Conservation (phyloP, 2,888 invertebrate genomes). For the Melieria picta region DNA sequence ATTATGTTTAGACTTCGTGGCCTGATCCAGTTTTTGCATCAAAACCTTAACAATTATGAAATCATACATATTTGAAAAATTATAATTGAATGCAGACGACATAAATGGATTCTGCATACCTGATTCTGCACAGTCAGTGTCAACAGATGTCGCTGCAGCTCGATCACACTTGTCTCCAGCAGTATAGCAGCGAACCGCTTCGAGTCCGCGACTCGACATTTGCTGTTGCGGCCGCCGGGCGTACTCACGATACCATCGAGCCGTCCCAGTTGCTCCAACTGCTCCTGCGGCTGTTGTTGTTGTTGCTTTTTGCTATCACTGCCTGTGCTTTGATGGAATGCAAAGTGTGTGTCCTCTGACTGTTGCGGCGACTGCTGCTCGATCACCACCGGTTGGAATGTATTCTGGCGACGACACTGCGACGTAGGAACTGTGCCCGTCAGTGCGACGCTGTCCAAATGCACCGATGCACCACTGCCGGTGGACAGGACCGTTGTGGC, state of each 20-base stretch:
- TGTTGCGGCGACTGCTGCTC: constrained; percentile 48
- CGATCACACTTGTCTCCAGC: constrained; percentile 81
- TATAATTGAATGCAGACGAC: background rate
- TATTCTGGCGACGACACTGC: constrained; percentile 44
- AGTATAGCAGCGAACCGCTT: constrained; percentile 85
- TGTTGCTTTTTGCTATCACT: constrained; percentile 57
- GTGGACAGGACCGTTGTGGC: constrained; percentile 60
- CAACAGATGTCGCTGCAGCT: constrained; percentile 85
- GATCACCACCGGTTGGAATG: constrained; percentile 57
- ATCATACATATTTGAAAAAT: constrained; percentile 40
- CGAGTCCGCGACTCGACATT: constrained; percentile 75
- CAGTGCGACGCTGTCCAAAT: constrained; percentile 14
- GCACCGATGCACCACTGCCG: constrained; percentile 48
- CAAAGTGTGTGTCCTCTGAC: constrained; percentile 40
- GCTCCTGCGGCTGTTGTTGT: constrained; percentile 44
- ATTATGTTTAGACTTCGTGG: constrained; percentile 74
- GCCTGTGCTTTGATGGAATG: constrained; percentile 61
- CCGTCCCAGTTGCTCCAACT: constrained; percentile 68
- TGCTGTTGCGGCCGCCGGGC: constrained; percentile 70
- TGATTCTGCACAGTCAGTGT: constrained; percentile 86
- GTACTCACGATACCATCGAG: constrained; percentile 77
- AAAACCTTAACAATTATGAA: constrained; percentile 68
- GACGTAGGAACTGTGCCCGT: constrained; percentile 28
- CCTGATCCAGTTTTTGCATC: constrained; percentile 76
- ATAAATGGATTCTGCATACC: constrained; percentile 67